Conservation (phyloP, 2,888 invertebrate genomes). For the Euzophera pinguis region DNA sequence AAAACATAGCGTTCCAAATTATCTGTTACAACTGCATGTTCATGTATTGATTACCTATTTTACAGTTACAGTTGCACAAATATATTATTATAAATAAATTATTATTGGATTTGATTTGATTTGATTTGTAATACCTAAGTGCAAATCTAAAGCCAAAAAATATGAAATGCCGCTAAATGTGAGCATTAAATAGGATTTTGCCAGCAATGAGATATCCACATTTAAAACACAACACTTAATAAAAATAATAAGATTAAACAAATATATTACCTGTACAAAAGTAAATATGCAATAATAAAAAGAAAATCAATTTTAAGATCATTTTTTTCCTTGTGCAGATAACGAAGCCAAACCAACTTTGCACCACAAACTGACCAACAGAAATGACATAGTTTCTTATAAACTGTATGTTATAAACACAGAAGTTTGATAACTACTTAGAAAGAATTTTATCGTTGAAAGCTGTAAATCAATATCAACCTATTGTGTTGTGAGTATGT, state of each 20-base stretch:
- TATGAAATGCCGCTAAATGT: no score
- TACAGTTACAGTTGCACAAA: no score
- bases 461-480: constrained; percentile 54
- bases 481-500: constrained; percentile 61
- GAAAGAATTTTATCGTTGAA: constrained; percentile 46
- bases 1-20: no score
- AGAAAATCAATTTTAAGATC: background rate
- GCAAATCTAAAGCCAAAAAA: no score
- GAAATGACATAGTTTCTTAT: background rate
- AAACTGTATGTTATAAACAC: constrained; percentile 23
- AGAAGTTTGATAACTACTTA: constrained; percentile 19
- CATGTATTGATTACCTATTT: no score
- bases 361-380: background rate
- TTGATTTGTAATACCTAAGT: no score
- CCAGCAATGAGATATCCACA: no score
- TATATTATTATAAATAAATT: no score
- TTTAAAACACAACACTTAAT: no score
- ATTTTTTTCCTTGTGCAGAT: background rate
- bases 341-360: background rate
- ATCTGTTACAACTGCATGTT: no score
- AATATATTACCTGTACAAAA: constrained; percentile 1
- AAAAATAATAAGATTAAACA: background rate
- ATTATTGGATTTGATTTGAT: no score
- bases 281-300: background rate
- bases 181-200: no score